phyloP scores from a whole-genome alignment of 2,797 vertebrate genomes.

The Trichosurus vulpecula region DNA sequence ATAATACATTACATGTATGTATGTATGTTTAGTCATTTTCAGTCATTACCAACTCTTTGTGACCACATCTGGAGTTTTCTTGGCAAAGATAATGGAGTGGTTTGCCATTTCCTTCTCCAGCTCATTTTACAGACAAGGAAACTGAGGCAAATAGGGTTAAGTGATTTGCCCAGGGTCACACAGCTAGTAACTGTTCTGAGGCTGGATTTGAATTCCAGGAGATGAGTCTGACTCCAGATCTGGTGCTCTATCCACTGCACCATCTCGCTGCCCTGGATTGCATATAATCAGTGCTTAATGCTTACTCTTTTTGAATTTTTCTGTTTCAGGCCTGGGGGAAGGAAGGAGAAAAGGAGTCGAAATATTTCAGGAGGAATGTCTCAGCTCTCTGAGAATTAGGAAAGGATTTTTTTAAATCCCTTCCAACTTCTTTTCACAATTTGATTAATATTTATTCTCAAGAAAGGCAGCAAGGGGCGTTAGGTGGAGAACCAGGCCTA shows the following conservation, averaged over 20 bases:
- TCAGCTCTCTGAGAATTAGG: neutral
- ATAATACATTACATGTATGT: neutral
- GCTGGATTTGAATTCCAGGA: neutral
- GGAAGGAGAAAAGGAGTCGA: neutral
- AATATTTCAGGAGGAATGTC: neutral
- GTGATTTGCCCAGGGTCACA: neutral
- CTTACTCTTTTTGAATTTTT: neutral
- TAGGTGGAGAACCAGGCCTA: neutral
- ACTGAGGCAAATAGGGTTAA: neutral
- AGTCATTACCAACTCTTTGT: neutral
- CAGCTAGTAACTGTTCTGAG: neutral
- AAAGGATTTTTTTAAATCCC: neutral
- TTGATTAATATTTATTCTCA: neutral
- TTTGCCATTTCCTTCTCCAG: neutral
- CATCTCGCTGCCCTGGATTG: neutral
- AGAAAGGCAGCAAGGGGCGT: neutral
- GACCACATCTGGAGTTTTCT: neutral
- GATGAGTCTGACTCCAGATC: neutral
- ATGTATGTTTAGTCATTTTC: neutral
- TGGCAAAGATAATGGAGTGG: neutral
- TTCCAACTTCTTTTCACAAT: neutral
- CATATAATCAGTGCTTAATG: neutral
- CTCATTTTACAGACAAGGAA: neutral
- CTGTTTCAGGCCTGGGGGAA: neutral
- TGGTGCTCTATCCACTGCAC: neutral